Evolutionary conservation across 2,113 vertebrate genomes (phyloP).

Genomic region (Donacobius atricapilla): DNA sequence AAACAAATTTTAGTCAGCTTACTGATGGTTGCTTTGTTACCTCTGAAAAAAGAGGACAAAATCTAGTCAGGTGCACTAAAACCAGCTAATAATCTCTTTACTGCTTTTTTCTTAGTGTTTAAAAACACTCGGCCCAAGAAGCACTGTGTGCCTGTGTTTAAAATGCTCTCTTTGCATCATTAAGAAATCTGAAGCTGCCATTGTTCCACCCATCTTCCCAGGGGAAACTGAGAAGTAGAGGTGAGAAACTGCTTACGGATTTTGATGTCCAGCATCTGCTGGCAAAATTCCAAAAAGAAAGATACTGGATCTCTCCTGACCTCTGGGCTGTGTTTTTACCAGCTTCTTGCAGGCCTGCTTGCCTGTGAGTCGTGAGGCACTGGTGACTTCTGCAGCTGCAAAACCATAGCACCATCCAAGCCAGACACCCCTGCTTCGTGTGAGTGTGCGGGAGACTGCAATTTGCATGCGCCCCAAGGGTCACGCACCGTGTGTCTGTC

Average conservation of each 20-base stretch:
- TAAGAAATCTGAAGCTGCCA: background rate
- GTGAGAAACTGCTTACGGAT: background rate
- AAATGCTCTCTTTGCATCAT: background rate
- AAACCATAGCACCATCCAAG: rapidly evolving
- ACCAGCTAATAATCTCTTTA: background rate
- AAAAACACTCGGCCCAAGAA: background rate
- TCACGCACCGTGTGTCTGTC: background rate
- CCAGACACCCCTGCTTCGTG: background rate
- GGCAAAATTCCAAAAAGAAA: background rate
- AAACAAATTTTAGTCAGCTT: background rate
- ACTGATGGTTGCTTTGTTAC: background rate
- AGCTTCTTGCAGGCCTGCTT: background rate
- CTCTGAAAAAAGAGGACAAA: background rate
- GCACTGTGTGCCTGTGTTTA: background rate
- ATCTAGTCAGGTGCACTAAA: background rate
- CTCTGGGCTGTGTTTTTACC: background rate
- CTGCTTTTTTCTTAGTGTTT: background rate
- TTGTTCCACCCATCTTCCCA: background rate
- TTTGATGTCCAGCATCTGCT: background rate
- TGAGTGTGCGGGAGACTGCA: background rate
- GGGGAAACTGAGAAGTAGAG: background rate
- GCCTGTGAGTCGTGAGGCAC: background rate
- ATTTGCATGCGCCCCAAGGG: background rate
- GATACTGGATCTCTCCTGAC: background rate
- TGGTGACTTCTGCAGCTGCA: background rate